phyloP scores from a whole-genome alignment of 2,888 invertebrate species.

The Rotaria magnacalcarata region DNA sequence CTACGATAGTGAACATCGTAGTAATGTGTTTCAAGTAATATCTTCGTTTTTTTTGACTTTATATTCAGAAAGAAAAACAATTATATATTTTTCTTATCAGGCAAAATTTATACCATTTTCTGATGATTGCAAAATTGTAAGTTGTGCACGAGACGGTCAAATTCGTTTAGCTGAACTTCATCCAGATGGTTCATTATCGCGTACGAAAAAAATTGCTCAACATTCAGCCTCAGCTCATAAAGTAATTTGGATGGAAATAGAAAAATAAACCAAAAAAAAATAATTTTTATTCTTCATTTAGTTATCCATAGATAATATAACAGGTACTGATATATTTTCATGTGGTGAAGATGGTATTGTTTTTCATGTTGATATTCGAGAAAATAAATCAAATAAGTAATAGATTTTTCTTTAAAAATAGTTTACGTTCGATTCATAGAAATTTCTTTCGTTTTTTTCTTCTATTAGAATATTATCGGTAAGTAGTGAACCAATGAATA shows the following conservation, averaged over 20 bases:
- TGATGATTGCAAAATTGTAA: slow-evolving; percentile 76
- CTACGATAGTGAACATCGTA: slow-evolving; percentile 75
- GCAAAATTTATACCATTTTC: slow-evolving; percentile 77
- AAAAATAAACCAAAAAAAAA: too few relatives aligned
- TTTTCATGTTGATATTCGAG: slow-evolving; percentile 75
- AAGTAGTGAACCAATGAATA: neutral
- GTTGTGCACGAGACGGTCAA: slow-evolving; percentile 83
- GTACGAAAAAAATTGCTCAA: slow-evolving; percentile 67
- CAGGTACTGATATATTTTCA: slow-evolving; percentile 72
- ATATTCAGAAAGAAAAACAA: neutral
- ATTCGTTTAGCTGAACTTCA: slow-evolving; percentile 66
- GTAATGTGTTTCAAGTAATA: slow-evolving; percentile 76
- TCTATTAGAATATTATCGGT: neutral
- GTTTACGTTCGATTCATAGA: slow-evolving; percentile 50
- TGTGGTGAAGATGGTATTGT: slow-evolving; percentile 83
- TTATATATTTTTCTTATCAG: slow-evolving; percentile 54
- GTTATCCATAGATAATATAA: slow-evolving; percentile 71
- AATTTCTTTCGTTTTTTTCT: neutral
- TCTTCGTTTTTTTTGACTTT: neutral
- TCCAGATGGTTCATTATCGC: slow-evolving; percentile 61
- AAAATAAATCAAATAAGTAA: slow-evolving; percentile 67
- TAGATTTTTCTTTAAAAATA: slow-evolving; percentile 50
- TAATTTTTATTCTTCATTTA: slow-evolving; percentile 48
- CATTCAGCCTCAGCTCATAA: slow-evolving; percentile 78
- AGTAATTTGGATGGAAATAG: slow-evolving; percentile 50